Percentiles rank a stretch among this genome's conserved stretches.
Conservation (phyloP, 92 coral and sea anemone genomes). For the Zoanthus sociatus region DNA sequence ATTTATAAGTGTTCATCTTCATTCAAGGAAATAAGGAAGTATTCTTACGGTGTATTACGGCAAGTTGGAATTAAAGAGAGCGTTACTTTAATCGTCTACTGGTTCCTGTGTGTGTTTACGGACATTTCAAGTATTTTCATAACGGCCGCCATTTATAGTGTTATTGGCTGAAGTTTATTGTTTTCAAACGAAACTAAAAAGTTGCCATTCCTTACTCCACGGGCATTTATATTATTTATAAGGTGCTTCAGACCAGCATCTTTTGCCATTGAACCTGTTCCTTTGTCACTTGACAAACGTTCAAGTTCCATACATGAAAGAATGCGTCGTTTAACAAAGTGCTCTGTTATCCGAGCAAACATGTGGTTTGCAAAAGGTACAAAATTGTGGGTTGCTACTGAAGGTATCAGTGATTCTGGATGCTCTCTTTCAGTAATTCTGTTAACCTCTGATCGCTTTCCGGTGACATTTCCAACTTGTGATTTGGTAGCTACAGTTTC, state of each 20-base stretch:
- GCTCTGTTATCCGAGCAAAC: slow-evolving; percentile 62
- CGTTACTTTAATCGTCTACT: too few species aligned
- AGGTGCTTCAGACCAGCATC: slow-evolving; percentile 44
- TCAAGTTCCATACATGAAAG: slow-evolving; percentile 43
- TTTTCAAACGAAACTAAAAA: slow-evolving; percentile 44
- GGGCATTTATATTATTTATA: slow-evolving; percentile 50
- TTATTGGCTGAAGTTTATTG: slow-evolving; percentile 44
- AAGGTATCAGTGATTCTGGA: slow-evolving; percentile 48
- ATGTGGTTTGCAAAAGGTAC: slow-evolving; percentile 56
- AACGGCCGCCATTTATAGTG: too few species aligned
- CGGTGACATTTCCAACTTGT: slow-evolving; percentile 45
- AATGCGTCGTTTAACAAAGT: slow-evolving; percentile 28
- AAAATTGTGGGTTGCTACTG: slow-evolving; percentile 43
- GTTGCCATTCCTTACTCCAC: slow-evolving; percentile 62
- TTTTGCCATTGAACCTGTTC: slow-evolving; percentile 27
- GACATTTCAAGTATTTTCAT: too few species aligned
- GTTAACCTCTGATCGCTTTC: slow-evolving; percentile 52
- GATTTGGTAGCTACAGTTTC: slow-evolving; percentile 55
- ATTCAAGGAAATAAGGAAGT: too few species aligned
- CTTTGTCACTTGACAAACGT: slow-evolving; percentile 15
- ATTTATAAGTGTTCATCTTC: too few species aligned
- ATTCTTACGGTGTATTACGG: too few species aligned
- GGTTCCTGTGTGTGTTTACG: too few species aligned
- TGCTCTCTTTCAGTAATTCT: slow-evolving; percentile 47
- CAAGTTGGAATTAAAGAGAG: too few species aligned